Conservation (phyloP, 2,797 vertebrate genomes). For the Cuniculus paca region DNA sequence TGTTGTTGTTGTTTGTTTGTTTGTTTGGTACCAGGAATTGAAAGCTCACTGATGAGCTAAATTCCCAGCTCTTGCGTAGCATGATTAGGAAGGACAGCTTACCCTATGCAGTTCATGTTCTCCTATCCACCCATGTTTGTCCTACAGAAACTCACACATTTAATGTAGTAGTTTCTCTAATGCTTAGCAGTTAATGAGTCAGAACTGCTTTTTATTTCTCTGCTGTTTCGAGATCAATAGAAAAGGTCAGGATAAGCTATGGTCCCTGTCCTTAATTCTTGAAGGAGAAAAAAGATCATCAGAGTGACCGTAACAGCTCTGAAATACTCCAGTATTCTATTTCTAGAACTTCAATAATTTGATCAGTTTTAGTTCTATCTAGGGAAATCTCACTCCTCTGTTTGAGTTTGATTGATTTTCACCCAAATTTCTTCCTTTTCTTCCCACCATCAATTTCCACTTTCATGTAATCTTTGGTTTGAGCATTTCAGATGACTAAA, state of each 20-base stretch:
- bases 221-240: background rate
- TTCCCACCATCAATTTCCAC: background rate
- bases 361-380: background rate
- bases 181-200: background rate
- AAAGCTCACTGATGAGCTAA: too few relatives aligned
- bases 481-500: background rate
- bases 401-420: background rate
- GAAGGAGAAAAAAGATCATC: background rate
- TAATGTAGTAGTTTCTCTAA: background rate
- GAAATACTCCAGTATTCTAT: background rate
- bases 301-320: background rate
- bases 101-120: rapidly evolving
- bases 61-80: too few relatives aligned
- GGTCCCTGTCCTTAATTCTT: background rate
- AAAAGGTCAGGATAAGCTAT: background rate
- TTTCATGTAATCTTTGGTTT: background rate
- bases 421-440: background rate
- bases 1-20: too few relatives aligned
- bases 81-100: rapidly evolving
- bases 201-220: background rate
- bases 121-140: background rate
- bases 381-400: background rate
- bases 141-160: background rate
- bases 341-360: background rate
- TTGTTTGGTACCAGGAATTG: too few relatives aligned